Conservation (phyloP, 2,888 invertebrate genomes). For the Aleiodes leptofemur region DNA sequence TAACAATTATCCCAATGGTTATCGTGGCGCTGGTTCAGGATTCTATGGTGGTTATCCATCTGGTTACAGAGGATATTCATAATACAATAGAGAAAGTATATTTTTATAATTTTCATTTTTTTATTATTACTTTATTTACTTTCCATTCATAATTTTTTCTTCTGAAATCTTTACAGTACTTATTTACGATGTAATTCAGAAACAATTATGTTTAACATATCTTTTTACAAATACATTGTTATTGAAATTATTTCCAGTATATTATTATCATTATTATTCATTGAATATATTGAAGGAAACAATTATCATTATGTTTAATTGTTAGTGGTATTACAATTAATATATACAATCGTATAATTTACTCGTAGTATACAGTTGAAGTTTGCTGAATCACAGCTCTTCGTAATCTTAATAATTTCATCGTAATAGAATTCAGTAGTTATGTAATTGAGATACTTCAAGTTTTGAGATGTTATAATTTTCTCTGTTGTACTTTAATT, state of each 20-base stretch:
- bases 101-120: background rate
- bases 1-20: slow-evolving; percentile 29
- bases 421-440: slow-evolving; percentile 18
- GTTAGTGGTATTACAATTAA: slow-evolving; percentile 49
- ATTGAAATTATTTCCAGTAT: slow-evolving; percentile 18
- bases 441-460: no score
- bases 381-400: slow-evolving; percentile 40
- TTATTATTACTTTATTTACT: slow-evolving; percentile 19
- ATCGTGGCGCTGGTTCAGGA: slow-evolving; percentile 30
- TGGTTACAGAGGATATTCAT: slow-evolving; percentile 67
- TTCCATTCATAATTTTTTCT: slow-evolving; percentile 27
- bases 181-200: background rate
- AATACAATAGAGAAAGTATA: slow-evolving; percentile 2
- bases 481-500: slow-evolving; percentile 29
- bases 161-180: background rate
- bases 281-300: slow-evolving; percentile 35
- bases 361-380: slow-evolving; percentile 42
- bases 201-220: slow-evolving; percentile 2
- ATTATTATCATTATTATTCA: background rate
- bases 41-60: slow-evolving; percentile 57
- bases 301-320: slow-evolving; percentile 42
- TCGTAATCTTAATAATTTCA: slow-evolving; percentile 45
- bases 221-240: slow-evolving; percentile 39
- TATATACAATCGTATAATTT: slow-evolving; percentile 55
- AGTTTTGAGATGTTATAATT: slow-evolving; percentile 20